These are phyloP conservation scores for Salminus brasiliensis DNA, from an alignment of 2,113 vertebrate genomes.

Conservation along the genomic window DNA sequence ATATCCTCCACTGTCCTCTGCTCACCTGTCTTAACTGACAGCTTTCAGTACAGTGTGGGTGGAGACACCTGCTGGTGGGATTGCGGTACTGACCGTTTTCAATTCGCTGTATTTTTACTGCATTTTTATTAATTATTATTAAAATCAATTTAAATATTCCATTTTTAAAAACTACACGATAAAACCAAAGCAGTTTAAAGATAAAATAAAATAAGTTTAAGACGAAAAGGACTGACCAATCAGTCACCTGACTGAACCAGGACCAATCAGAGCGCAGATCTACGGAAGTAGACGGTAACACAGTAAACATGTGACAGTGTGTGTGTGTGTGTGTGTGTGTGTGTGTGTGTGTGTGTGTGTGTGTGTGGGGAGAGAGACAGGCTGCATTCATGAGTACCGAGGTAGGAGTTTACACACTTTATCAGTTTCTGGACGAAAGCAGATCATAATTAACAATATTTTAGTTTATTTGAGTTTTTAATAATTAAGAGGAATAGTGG, in stretches of 20 bases:
- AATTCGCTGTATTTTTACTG: no score
- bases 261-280: constrained; percentile 32
- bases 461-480: no score
- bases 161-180: no score
- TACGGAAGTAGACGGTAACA: constrained; percentile 18
- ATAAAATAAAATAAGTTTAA: no score
- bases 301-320: background rate
- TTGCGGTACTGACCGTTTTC: background rate
- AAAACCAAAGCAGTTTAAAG: no score
- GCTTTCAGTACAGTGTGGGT: background rate
- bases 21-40: background rate
- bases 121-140: no score
- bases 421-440: background rate
- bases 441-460: no score
- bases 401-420: constrained; percentile 21
- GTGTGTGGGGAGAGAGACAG: no score
- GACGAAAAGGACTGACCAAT: background rate
- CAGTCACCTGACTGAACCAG: constrained; percentile 30
- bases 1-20: no score
- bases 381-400: constrained; percentile 52
- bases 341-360: background rate
- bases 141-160: no score
- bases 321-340: background rate
- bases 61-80: constrained; percentile 22
- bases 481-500: no score